A percentile compares a stretch with the other conserved stretches of the same genome.
Conservation (phyloP, 2,888 invertebrate genomes). For the Axea sp. region DNA sequence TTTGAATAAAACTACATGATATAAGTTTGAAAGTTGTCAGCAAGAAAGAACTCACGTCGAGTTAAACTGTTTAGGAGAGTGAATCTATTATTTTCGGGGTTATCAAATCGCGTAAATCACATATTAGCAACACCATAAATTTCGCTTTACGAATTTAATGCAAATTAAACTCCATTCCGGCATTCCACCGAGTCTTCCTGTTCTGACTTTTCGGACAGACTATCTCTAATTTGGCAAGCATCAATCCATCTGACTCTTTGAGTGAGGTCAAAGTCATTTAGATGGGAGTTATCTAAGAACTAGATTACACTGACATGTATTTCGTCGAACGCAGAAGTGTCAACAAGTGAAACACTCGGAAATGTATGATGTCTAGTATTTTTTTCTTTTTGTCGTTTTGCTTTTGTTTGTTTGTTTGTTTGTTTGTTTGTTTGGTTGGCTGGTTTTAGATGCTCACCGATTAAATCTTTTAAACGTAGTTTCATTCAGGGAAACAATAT, state of each 20-base stretch:
- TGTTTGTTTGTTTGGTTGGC: too few relatives aligned
- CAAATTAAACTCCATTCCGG: slow-evolving; percentile 25
- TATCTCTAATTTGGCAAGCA: slow-evolving; percentile 38
- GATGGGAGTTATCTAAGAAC: slow-evolving; percentile 12
- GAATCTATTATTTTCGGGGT: slow-evolving; percentile 30
- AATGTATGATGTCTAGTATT: too few relatives aligned
- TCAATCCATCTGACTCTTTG: slow-evolving; percentile 19
- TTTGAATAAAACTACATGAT: slow-evolving; percentile 53
- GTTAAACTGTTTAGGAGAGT: not conserved
- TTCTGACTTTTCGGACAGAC: not conserved
- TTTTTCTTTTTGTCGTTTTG: too few relatives aligned
- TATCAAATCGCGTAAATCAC: slow-evolving; percentile 58
- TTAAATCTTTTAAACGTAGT: slow-evolving; percentile 4
- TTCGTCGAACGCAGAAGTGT: not conserved
- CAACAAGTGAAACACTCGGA: too few relatives aligned
- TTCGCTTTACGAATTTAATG: slow-evolving; percentile 31
- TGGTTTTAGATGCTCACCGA: too few relatives aligned
- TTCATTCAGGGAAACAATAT: slow-evolving; percentile 1
- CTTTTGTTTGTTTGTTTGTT: too few relatives aligned
- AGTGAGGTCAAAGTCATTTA: slow-evolving; percentile 20
- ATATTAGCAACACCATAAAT: slow-evolving; percentile 51
- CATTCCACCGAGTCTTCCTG: slow-evolving; percentile 23
- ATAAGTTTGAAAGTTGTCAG: slow-evolving; percentile 33
- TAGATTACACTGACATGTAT: slow-evolving; percentile 20
- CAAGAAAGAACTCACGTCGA: too few relatives aligned